These are phyloP conservation scores for Caradrina clavipalpis DNA, from an alignment of 2,888 invertebrate species.

Conservation along the genomic window DNA sequence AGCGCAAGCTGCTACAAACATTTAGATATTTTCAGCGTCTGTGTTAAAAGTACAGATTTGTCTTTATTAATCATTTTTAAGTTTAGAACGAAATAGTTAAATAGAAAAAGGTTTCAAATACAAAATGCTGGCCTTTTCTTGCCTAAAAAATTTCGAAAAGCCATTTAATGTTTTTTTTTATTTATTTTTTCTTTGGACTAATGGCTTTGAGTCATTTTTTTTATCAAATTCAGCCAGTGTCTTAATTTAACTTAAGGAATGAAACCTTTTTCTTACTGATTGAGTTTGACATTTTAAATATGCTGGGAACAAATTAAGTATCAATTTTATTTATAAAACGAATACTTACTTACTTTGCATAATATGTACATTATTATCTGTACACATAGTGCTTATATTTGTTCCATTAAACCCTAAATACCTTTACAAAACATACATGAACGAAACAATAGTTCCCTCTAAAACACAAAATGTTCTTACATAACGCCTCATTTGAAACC, in stretches of 20 bases:
- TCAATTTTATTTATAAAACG: no score
- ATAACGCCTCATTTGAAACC: slow-evolving; percentile 19
- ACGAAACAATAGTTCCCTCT: background rate
- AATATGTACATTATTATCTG: no score
- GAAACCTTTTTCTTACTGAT: background rate
- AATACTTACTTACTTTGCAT: no score
- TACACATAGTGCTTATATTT: background rate
- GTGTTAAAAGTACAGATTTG: background rate
- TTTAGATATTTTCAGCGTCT: background rate
- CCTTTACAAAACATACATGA: slow-evolving; percentile 15
- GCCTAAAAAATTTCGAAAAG: background rate
- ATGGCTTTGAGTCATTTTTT: background rate
- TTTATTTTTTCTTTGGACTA: background rate
- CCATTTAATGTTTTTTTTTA: background rate
- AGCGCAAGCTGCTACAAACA: slow-evolving; percentile 1
- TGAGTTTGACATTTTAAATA: background rate
- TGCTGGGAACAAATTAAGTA: background rate
- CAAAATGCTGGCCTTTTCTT: background rate
- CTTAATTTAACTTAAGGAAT: background rate
- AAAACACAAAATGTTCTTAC: slow-evolving; percentile 12
- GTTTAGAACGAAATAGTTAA: no score
- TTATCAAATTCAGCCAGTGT: background rate
- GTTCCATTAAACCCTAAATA: background rate
- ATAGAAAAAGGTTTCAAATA: background rate
- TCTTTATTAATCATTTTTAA: background rate